Evolutionary conservation across 2,888 invertebrate species (phyloP).

Genomic region (Acrocera orbiculus): DNA sequence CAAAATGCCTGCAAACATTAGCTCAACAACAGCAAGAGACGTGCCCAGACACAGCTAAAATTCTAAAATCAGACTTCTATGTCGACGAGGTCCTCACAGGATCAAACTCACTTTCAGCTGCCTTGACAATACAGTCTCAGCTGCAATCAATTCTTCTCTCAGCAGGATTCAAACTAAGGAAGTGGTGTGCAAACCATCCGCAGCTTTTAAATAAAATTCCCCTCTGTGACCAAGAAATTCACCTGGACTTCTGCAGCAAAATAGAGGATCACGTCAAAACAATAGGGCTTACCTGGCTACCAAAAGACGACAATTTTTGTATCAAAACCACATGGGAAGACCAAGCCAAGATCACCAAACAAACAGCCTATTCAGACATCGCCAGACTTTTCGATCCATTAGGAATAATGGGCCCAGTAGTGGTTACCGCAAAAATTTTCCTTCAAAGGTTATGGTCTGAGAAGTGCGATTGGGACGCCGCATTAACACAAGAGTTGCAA

Average conservation of each 20-base stretch:
- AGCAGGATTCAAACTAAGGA: background rate
- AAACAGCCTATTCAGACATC: too few relatives aligned
- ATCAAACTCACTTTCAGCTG: constrained; percentile 28
- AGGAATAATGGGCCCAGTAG: background rate
- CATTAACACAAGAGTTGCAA: constrained; percentile 3
- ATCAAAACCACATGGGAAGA: too few relatives aligned
- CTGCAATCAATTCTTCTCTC: background rate
- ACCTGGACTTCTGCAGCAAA: too few relatives aligned
- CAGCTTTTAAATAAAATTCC: background rate
- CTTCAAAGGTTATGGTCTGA: too few relatives aligned
- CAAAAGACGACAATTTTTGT: too few relatives aligned
- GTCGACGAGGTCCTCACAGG: constrained; percentile 30
- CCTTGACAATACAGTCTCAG: constrained; percentile 4
- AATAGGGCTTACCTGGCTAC: too few relatives aligned
- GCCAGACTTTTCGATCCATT: too few relatives aligned
- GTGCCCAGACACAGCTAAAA: constrained; percentile 32
- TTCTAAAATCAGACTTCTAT: constrained; percentile 32
- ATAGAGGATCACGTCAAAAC: too few relatives aligned
- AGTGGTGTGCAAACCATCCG: background rate
- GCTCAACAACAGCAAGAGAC: constrained; percentile 34
- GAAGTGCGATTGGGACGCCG: too few relatives aligned
- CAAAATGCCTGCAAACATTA: constrained; percentile 23
- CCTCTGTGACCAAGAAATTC: too few relatives aligned
- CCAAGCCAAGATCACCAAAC: too few relatives aligned
- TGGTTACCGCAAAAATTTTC: too few relatives aligned